Conservation (phyloP, 2,113 vertebrate species). For the Pogonocichla stellata region DNA sequence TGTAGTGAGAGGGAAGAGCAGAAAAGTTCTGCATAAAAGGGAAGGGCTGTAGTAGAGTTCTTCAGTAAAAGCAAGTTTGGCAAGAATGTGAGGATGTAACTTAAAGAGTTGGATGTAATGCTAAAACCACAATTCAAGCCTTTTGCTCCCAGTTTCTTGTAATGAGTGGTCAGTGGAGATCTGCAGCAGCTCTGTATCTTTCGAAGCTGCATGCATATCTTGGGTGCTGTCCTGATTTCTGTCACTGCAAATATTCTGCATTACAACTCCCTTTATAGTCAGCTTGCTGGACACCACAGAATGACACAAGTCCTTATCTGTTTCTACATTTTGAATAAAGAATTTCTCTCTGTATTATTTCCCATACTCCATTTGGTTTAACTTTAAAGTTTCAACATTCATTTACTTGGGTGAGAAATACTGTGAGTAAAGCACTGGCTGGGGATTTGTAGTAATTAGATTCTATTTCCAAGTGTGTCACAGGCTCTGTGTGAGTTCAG, state of each 20-base stretch:
- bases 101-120: background rate
- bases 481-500: background rate
- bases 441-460: background rate
- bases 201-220: rapidly evolving
- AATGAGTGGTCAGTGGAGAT: background rate
- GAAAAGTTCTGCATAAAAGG: background rate
- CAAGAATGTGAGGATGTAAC: background rate
- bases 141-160: background rate
- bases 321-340: background rate
- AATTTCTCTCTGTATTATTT: background rate
- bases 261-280: background rate
- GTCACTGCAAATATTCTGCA: background rate
- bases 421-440: background rate
- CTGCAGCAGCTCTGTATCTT: background rate
- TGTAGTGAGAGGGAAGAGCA: background rate
- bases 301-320: background rate
- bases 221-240: background rate
- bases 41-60: background rate
- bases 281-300: background rate
- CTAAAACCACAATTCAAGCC: background rate
- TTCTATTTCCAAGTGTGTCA: background rate
- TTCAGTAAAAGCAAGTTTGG: background rate
- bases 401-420: background rate
- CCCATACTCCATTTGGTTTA: background rate
- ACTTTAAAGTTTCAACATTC: background rate